Percentiles rank a stretch among this genome's conserved stretches.
Conservation (phyloP, 2,797 vertebrate species). For the Hafferia zeledoni region DNA sequence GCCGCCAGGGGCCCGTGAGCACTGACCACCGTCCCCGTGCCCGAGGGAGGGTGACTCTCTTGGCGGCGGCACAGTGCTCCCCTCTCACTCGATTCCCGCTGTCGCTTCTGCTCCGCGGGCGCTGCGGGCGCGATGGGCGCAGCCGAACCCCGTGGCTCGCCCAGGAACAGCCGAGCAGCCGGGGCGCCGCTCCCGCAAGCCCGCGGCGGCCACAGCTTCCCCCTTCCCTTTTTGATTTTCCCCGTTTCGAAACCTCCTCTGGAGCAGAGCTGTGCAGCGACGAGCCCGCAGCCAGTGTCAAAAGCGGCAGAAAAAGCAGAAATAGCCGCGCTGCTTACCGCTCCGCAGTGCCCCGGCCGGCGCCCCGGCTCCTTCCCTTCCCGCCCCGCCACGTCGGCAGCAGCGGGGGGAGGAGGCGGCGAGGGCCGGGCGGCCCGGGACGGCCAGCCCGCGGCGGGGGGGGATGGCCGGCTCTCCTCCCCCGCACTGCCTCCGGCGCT, state of each 20-base stretch:
- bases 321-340: constrained; percentile 63
- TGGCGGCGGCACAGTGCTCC: background rate
- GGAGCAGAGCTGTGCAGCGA: background rate
- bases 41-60: background rate
- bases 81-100: background rate
- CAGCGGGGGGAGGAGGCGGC: constrained; percentile 33
- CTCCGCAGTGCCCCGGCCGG: constrained; percentile 36
- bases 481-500: no score
- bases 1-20: background rate
- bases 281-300: background rate
- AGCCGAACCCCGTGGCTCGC: no score
- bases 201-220: background rate
- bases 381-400: constrained; percentile 81
- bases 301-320: background rate
- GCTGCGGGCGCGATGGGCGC: background rate
- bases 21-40: background rate
- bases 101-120: background rate
- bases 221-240: background rate
- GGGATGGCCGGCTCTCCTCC: background rate
- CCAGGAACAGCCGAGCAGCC: background rate
- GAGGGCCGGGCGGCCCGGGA: background rate
- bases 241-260: background rate
- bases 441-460: background rate
- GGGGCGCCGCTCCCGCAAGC: background rate
- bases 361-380: constrained; percentile 11